phyloP scores from a whole-genome alignment of 2,888 invertebrate species.

The Brachycybe producta region DNA sequence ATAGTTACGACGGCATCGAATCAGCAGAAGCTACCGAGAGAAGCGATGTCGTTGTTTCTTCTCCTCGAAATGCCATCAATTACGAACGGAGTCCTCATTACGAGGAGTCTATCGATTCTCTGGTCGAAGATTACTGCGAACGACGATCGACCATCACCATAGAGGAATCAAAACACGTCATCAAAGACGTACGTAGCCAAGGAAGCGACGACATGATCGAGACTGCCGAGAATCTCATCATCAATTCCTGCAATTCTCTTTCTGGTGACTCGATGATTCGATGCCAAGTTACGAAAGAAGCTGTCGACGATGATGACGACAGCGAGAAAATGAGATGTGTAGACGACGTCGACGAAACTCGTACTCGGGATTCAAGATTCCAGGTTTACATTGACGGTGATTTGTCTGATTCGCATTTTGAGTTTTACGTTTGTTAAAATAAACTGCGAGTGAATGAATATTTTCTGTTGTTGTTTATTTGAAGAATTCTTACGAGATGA shows the following conservation, averaged over 20 bases:
- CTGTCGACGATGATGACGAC: too few relatives aligned
- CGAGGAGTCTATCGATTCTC: not conserved
- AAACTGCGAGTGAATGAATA: not conserved
- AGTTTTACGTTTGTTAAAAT: not conserved
- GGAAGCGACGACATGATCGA: constrained; percentile 11
- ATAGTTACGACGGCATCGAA: constrained; percentile 1
- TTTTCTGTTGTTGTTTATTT: constrained; percentile 13
- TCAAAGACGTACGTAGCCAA: not conserved
- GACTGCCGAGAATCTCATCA: constrained; percentile 9
- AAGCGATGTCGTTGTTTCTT: not conserved
- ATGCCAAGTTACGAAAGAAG: too few relatives aligned
- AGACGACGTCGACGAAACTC: too few relatives aligned
- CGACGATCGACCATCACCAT: too few relatives aligned
- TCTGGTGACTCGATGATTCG: too few relatives aligned
- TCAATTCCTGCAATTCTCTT: not conserved
- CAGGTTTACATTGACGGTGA: not conserved
- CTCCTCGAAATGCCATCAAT: not conserved
- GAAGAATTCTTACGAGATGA: constrained; percentile 35
- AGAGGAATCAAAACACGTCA: not conserved
- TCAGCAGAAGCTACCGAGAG: not conserved
- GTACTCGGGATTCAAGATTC: not conserved
- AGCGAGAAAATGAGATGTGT: too few relatives aligned
- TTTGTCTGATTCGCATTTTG: not conserved
- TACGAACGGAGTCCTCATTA: not conserved
- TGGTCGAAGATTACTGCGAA: not conserved